phyloP scores from a whole-genome alignment of 2,888 invertebrate species.

The Agrotis puta region DNA sequence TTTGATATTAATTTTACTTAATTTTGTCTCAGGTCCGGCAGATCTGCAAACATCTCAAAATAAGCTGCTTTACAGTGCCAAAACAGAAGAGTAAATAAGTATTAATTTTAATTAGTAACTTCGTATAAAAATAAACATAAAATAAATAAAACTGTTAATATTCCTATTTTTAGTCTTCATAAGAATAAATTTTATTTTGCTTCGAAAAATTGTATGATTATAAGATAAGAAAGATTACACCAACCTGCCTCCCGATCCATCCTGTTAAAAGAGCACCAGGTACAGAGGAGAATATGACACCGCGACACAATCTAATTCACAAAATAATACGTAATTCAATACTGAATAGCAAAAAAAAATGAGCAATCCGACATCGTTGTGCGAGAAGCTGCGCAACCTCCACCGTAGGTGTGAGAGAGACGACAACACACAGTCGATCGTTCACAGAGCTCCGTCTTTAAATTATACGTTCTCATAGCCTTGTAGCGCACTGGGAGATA shows the following conservation, averaged over 20 bases:
- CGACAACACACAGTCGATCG: slow-evolving; percentile 69
- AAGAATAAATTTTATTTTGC: slow-evolving; percentile 48
- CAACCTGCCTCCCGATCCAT: slow-evolving; percentile 82
- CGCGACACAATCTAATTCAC: slow-evolving; percentile 89
- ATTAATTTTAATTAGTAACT: neutral
- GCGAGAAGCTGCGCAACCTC: slow-evolving; percentile 81
- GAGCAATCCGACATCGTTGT: slow-evolving; percentile 83
- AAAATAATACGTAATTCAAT: slow-evolving; percentile 90
- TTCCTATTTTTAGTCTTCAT: slow-evolving; percentile 13
- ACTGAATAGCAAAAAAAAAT: slow-evolving; percentile 88
- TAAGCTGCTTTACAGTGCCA: slow-evolving; percentile 93
- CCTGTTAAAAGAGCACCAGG: slow-evolving; percentile 79
- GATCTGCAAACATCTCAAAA: slow-evolving; percentile 97
- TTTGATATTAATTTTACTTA: slow-evolving; percentile 7
- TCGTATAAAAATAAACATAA: neutral
- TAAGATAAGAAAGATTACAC: slow-evolving; percentile 61
- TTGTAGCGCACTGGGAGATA: slow-evolving; percentile 78
- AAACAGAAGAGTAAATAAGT: slow-evolving; percentile 76
- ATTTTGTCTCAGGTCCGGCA: slow-evolving; percentile 94
- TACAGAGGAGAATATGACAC: slow-evolving; percentile 87
- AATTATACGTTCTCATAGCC: slow-evolving; percentile 91
- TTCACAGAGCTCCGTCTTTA: slow-evolving; percentile 86
- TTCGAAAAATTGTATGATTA: slow-evolving; percentile 38
- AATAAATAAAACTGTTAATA: neutral
- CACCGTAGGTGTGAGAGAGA: slow-evolving; percentile 77